Evolutionary conservation across 2,797 vertebrate species (phyloP).

Genomic region (Linurgus olivaceus): DNA sequence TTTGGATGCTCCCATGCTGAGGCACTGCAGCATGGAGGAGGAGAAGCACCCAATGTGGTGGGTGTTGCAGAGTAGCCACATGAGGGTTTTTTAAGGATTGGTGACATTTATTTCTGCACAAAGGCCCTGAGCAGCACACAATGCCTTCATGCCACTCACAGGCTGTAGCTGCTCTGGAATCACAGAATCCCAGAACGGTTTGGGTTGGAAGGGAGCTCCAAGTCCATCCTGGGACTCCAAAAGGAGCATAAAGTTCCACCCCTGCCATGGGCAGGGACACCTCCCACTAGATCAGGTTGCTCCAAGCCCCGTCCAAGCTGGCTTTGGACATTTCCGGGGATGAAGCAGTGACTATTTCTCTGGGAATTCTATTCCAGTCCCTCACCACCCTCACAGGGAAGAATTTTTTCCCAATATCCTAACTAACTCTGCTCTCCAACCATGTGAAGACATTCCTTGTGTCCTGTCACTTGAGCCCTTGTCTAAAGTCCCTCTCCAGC

Average conservation of each 20-base stretch:
- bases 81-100: background rate
- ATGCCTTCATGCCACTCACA: accelerated
- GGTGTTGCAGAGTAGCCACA: background rate
- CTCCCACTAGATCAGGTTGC: accelerated
- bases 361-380: background rate
- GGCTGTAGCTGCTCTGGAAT: background rate
- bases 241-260: too few species aligned
- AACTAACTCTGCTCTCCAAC: background rate
- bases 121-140: background rate
- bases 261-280: background rate
- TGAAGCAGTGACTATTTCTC: background rate
- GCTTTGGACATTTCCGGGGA: background rate
- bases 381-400: background rate
- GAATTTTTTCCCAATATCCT: background rate
- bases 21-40: background rate
- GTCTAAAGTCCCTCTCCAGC: background rate
- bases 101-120: background rate
- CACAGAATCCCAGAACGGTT: background rate
- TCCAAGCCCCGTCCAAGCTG: accelerated
- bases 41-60: background rate
- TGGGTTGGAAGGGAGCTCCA: background rate
- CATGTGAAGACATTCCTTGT: background rate
- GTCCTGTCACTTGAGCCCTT: background rate
- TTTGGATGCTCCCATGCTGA: background rate
- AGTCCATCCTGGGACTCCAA: background rate